Evolutionary conservation across 1,140 invertebrate species (phyloP).

Genomic region (Pteromalus puparum): DNA sequence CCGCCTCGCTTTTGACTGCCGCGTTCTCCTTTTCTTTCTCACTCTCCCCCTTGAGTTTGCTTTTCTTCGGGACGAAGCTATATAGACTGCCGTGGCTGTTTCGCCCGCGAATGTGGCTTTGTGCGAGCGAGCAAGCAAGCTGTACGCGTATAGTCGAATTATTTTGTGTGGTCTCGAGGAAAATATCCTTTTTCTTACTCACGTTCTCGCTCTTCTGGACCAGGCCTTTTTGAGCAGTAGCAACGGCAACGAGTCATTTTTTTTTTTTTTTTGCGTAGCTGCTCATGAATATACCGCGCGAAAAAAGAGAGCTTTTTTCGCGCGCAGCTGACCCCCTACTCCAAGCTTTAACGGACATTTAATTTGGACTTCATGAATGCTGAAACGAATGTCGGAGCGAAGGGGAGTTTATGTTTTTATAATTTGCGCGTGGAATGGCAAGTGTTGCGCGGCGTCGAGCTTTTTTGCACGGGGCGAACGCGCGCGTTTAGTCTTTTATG

Average conservation of each 20-base stretch:
- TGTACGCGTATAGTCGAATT: background rate
- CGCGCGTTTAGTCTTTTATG: too few relatives aligned
- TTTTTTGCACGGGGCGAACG: background rate
- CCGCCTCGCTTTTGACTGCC: background rate
- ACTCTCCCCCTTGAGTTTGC: background rate
- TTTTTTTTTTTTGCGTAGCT: too few relatives aligned
- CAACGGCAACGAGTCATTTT: too few relatives aligned
- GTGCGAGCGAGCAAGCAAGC: background rate
- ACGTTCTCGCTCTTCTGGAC: background rate
- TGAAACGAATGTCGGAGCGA: background rate
- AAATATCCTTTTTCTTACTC: background rate
- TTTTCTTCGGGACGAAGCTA: background rate
- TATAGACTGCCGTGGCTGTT: background rate
- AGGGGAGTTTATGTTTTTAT: background rate
- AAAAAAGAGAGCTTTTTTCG: too few relatives aligned
- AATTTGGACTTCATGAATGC: background rate
- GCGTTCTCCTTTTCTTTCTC: background rate
- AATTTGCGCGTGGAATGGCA: background rate
- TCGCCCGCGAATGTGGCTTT: background rate
- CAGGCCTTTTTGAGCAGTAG: too few relatives aligned
- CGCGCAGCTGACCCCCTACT: too few relatives aligned
- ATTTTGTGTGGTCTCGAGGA: background rate
- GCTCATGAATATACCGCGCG: too few relatives aligned
- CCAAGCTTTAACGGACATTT: background rate
- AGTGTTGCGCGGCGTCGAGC: background rate